Conservation (phyloP, 2,113 vertebrate genomes). For the Chloropsis cyanopogon region DNA sequence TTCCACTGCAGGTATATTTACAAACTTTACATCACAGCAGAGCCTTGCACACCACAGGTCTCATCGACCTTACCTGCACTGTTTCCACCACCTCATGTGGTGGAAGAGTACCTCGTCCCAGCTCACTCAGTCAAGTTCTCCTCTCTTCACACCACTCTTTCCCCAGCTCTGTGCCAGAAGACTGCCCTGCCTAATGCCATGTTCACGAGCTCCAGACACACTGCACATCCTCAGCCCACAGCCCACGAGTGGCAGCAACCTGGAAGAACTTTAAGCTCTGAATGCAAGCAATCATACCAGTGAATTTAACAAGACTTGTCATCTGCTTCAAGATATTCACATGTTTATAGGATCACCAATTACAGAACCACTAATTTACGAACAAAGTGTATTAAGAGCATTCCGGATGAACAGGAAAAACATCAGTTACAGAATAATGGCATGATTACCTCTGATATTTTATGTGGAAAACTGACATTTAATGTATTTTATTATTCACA, state of each 20-base stretch:
- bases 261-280: background rate
- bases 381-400: background rate
- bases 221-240: background rate
- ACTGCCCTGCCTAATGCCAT: background rate
- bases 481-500: slow-evolving; percentile 51
- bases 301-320: background rate
- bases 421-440: background rate
- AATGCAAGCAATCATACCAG: accelerated
- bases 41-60: background rate
- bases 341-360: background rate
- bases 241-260: background rate
- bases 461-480: slow-evolving; percentile 40
- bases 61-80: background rate
- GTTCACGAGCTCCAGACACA: background rate
- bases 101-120: background rate
- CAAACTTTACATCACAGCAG: background rate
- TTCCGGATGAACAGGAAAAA: background rate
- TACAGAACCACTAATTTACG: background rate
- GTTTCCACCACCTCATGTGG: accelerated
- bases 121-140: background rate
- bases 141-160: background rate
- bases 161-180: background rate
- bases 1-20: background rate
- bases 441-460: background rate
- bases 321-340: background rate